Base-by-base conservation (phyloP, 2,888 invertebrate species). In the Hirtodrosophila histrioides region DNA sequence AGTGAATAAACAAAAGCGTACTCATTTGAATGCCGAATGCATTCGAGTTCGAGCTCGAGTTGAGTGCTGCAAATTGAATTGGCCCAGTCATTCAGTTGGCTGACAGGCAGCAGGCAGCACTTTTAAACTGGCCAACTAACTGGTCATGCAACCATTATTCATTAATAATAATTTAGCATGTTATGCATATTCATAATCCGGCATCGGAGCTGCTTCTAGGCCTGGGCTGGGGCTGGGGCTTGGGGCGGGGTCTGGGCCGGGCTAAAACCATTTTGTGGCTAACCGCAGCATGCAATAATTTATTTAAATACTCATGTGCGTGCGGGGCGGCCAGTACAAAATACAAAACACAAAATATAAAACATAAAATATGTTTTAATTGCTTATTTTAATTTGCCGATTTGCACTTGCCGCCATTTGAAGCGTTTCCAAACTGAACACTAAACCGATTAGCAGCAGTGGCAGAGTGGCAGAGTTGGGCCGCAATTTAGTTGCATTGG, bases 191-290 rank as follows among this genome's bases (percentile, higher is more conserved):
- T 61, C 41, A 54, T 72, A 77, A 72, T 74, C 67, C 41, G 12
- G n/a, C 37, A 31, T 10, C 27, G 35, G 4, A 2, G 1, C 17
- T 17, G 17, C 17, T 11, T 17, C 17, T 3, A 7, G 41, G 44
- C 40, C 37, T 1, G 17, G 17, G 17, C 17, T 17, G 17, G 17
- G 17, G 17, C 1, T 17, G 17, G 17, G 17, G 17, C 17, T 17
- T 17, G 17, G 17, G 17, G 17, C 17, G 17, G 17, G 17, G 17
- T 17, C 41, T 9, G 39, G 73, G 27, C 6, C 4, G 6, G 86
- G 76, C 76, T 82, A 86, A 81, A 87, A 82, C 86, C 88, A 88
- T 88, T 88, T 77, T 82, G 86, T 35, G 82, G 82, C 86, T 88
- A 86, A 82, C 86, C 82, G 50, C 73, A 70, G 67, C 76, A 69